phyloP scores from a whole-genome alignment of 2,113 vertebrate genomes.

The Leuciscus idus region DNA sequence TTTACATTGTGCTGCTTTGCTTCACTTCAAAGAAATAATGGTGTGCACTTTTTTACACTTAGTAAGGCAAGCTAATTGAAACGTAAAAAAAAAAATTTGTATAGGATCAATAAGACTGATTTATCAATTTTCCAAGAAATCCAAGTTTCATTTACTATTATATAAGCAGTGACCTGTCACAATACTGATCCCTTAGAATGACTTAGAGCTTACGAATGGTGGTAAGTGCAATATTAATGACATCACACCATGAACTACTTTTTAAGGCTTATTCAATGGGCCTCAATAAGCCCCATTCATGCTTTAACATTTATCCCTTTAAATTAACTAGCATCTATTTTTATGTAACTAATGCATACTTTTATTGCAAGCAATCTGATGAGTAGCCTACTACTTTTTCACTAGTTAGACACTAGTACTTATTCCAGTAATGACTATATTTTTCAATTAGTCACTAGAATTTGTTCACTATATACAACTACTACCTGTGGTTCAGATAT shows the following conservation, averaged over 20 bases:
- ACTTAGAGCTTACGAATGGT: constrained; percentile 61
- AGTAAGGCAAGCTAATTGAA: not conserved
- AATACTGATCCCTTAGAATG: constrained; percentile 32
- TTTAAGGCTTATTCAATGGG: not conserved
- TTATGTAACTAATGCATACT: not conserved
- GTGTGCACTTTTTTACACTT: not conserved
- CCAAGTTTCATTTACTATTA: constrained; percentile 53
- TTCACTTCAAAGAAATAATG: not conserved
- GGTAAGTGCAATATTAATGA: not conserved
- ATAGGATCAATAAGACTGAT: not conserved
- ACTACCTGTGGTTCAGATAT: not conserved
- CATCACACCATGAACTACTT: constrained; percentile 24
- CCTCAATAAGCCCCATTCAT: constrained; percentile 1
- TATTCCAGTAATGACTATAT: not conserved
- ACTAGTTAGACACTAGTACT: not conserved
- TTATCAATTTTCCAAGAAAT: not conserved
- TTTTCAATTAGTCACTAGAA: not conserved
- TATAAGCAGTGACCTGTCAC: constrained; percentile 68
- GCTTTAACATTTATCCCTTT: not conserved
- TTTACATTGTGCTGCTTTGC: not conserved
- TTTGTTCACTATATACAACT: not conserved
- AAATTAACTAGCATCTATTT: not conserved
- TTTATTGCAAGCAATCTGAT: not conserved
- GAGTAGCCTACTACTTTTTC: not conserved
- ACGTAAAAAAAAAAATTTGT: not conserved